Evolutionary conservation across 2,888 invertebrate genomes (phyloP), one percentile per base, ranked within the genome.

Genomic region (Erpobdella octoculata): DNA sequence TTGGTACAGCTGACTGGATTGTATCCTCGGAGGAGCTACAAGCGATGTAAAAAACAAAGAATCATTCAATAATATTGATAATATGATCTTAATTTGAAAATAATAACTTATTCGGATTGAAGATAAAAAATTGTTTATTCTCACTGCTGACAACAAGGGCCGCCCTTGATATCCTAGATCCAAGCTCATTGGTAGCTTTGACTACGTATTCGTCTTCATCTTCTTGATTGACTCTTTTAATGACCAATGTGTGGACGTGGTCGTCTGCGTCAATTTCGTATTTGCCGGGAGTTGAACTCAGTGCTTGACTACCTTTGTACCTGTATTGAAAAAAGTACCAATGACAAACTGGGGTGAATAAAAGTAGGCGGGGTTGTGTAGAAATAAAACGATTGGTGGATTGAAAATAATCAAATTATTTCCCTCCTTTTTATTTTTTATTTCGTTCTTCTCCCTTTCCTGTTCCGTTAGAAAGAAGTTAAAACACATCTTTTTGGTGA

Each of bases 161-260:
- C 3, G 35, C 31, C 25, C 69, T 46, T 28, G 33, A 58, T 3
- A 58, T 35, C 21, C 25, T 69, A 15, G 33, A 28, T 5, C 69
- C 69, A 8, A 46, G 58, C 0, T 18, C n/a, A 28, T 69, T 69
- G 33, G 18, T 15, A 3, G 69, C 69, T 28, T 33, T 69, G 21
- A 58, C 69, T 36, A 69, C 25, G 36, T 69, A 69, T 35, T 69
- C 69, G 15, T 69, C 69, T 12, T 12, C 69, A 36, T 69, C 69
- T 15, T 69, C 69, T 31, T 18, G 25, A 18, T 18, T 15, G 28
- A 69, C 33, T 18, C 25, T 48, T 37, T 46, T 69, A 15, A 69
- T 28, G 3, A 58, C 35, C 31, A 69, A n/a, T 5, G 33, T 33
- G 33, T 69, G 69, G 33, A 53, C 33, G 36, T 36, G n/a, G 21